Evolutionary conservation across 2,888 invertebrate genomes (phyloP), one percentile per base, ranked within the genome.

Genomic region (Amblyjoppa fuscipennis): DNA sequence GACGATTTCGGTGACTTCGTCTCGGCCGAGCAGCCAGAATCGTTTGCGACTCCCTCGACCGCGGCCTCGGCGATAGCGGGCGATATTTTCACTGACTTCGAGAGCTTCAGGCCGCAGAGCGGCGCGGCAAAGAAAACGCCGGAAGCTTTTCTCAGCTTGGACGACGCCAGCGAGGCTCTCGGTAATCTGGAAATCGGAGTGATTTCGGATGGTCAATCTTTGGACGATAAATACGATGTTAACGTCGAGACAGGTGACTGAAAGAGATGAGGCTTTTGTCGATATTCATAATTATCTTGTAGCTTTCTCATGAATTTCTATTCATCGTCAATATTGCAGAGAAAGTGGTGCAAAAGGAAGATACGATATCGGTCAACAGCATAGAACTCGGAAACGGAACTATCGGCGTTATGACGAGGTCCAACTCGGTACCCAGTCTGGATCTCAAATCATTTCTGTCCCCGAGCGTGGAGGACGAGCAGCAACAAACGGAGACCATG

Each of bases 1-100:
- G 95, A 95, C 85, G 95, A 95, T 85, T 95, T 95, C 91, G 95
- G 95, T 51, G 95, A 95, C 83, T 95, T 95, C 89, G 91, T 94
- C 28, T 94, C 94, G 5, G 94, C 94, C 2, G 92, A 93, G 83
- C 91, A 93, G 53, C 81, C 90, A 4, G 79, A 84, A 66, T 31
- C 86, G 3, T 74, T 86, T 79, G 69, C 78, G 66, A 68, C 89
- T 20, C 73, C 77, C 25, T 70, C 81, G 38, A 85, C 81, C 25
- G 85, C 88, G n/a, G 80, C 59, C 28, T 85, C 87, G 61, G 84
- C 68, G 7, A 80, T 7, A 74, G 87, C 89, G 9, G 73, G 89
- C n/a, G 92, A 94, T 87, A 87, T 92, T 34, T 91, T 92, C 75
- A 87, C 91, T 34, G 91, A 92, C 76, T 93, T 94, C 82, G 92